A percentile compares a stretch with the other conserved stretches of the same genome.
phyloP scores from a whole-genome alignment of 2,888 invertebrate genomes.

The Yponomeuta evonymella region DNA sequence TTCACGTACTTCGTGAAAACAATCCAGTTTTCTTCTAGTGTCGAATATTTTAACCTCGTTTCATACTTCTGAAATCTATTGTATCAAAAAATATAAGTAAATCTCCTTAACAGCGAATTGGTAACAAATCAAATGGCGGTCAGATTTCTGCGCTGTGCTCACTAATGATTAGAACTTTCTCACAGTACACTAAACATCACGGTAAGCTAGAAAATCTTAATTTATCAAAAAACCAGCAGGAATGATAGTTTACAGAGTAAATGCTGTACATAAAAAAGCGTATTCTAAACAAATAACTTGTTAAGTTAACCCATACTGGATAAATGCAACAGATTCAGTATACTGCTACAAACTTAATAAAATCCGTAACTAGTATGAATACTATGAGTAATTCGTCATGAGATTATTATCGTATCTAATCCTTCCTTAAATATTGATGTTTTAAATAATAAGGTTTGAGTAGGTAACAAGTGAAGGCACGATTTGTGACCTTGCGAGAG shows the following conservation, averaged over 20 bases:
- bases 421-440: conserved; percentile 28
- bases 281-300: conserved; percentile 66
- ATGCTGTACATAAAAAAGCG: conserved; percentile 67
- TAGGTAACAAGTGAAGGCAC: conserved; percentile 57
- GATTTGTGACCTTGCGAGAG: conserved; percentile 40
- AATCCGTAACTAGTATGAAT: conserved; percentile 47
- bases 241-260: conserved; percentile 54
- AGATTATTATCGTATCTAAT: conserved; percentile 39
- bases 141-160: conserved; percentile 5
- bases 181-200: neutral
- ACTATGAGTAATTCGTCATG: conserved; percentile 53
- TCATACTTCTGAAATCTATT: conserved; percentile 5
- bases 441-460: conserved; percentile 34
- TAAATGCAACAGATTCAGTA: conserved; percentile 63
- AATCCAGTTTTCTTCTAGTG: neutral
- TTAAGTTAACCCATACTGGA: conserved; percentile 56
- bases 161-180: neutral
- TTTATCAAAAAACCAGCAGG: conserved; percentile 39
- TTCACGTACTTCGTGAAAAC: neutral
- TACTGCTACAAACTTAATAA: conserved; percentile 41
- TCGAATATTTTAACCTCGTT: neutral
- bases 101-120: conserved; percentile 14
- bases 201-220: neutral
- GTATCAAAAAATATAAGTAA: conserved; percentile 13
- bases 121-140: conserved; percentile 17